Base-by-base conservation (phyloP, 2,888 invertebrate species). In the Limnephilus auricula region DNA sequence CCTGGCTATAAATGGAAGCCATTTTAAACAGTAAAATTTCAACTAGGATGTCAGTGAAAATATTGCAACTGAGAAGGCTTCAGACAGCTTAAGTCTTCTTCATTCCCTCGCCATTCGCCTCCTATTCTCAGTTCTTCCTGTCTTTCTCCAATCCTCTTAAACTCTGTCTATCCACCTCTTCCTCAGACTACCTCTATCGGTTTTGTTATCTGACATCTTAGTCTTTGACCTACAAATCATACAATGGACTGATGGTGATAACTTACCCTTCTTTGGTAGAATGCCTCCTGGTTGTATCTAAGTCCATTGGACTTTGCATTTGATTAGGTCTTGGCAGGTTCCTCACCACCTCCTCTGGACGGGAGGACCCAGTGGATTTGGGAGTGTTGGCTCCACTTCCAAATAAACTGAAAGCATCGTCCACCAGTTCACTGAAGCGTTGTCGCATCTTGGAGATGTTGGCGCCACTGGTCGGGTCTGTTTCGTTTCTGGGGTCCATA, bases 391-490 rank as follows among this genome's bases (percentile, higher is more conserved):
- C 96, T 50, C 97, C 96, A 94, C 97, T 97, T 5, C 97, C 97
- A 94, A 98, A 97, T 91, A 98, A 95, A 92, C 97, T 97, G 95
- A 98, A 98, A 0, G 98, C 98, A 93, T 98, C 98, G 94, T 98
- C 98, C 94, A 98, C 96, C 13, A 98, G 96, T 94, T 98, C 97
- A 94, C 98, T 97, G 94, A 98, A 98, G 82, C 98, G 95, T 93
- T 97, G 97, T 87, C 98, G 94, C 96, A 98, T 97, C 90, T 97
- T 96, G 0, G 97, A 97, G 0, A 97, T 96, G 92, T 95, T 95
- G 0, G 95, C 95, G 0, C 87, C 86, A 10, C 30, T 86, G 30
- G 25, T 86, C 1, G 25, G n/a, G 3, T 79, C 95, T 95, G 92
- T 94, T 94, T 82, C 84, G 40, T 89, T 45, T n/a, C 80, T 82